phyloP scores from a whole-genome alignment of 2,888 invertebrate species.

The Loripinus fragilis region DNA sequence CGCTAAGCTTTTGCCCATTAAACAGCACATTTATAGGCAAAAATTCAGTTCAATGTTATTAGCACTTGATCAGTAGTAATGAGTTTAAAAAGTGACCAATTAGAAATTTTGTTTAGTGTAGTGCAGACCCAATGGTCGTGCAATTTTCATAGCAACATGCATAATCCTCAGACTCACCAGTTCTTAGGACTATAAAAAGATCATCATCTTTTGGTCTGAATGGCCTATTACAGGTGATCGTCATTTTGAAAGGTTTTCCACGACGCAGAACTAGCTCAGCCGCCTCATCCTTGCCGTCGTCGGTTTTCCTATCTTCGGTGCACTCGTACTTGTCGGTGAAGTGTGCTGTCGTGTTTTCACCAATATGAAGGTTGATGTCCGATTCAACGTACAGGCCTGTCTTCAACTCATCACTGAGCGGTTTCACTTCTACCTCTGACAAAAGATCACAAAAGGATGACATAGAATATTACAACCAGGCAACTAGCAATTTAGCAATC shows the following conservation, averaged over 20 bases:
- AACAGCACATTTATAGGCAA: no score
- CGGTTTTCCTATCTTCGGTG: slow-evolving; percentile 22
- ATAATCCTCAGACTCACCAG: no score
- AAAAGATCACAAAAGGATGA: no score
- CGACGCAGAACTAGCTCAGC: slow-evolving; percentile 84
- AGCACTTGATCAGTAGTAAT: no score
- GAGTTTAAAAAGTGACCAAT: no score
- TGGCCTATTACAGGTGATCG: slow-evolving; percentile 52
- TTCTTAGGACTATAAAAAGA: slow-evolving; percentile 52
- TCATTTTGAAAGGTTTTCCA: slow-evolving; percentile 61
- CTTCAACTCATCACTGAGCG: slow-evolving; percentile 18
- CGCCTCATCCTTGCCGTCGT: slow-evolving; percentile 1
- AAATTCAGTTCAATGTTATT: no score
- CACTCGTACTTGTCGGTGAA: slow-evolving; percentile 42
- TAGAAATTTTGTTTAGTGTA: no score
- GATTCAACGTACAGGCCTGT: slow-evolving; percentile 22
- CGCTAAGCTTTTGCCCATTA: no score
- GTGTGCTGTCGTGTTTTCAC: slow-evolving; percentile 30
- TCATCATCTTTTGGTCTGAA: slow-evolving; percentile 51
- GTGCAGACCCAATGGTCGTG: no score
- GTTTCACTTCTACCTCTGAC: background rate
- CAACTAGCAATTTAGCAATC: no score
- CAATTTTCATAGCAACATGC: no score
- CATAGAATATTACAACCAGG: no score
- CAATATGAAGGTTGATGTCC: slow-evolving; percentile 32